Percentiles rank a stretch among this genome's conserved stretches.
phyloP scores from a whole-genome alignment of 2,888 invertebrate species.

The Cephus pygmeus region DNA sequence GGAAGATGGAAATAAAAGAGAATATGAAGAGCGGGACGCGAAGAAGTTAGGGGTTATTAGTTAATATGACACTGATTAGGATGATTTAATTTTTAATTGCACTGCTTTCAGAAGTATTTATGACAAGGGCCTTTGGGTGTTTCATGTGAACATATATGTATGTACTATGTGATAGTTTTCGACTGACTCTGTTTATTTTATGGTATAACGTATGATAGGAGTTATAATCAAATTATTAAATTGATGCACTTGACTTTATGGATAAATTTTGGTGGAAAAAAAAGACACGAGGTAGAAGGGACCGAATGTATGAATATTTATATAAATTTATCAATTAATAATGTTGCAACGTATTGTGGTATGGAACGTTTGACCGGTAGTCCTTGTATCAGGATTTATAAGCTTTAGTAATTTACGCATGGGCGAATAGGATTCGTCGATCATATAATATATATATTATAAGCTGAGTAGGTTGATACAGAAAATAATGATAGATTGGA shows the following conservation, averaged over 20 bases:
- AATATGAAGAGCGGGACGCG: background rate
- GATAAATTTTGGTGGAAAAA: background rate
- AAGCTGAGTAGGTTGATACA: background rate
- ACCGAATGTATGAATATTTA: background rate
- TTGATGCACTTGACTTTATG: background rate
- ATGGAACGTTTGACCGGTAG: background rate
- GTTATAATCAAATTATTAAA: background rate
- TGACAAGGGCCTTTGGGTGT: background rate
- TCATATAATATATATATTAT: background rate
- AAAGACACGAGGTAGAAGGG: background rate
- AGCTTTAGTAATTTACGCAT: background rate
- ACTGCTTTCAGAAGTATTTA: background rate
- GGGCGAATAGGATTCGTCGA: background rate
- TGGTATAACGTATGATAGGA: background rate
- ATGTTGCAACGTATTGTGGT: background rate
- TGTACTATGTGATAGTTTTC: background rate
- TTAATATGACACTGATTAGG: background rate
- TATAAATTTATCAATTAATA: background rate
- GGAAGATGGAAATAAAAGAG: background rate
- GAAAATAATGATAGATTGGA: background rate
- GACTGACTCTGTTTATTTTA: background rate
- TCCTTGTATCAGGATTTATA: background rate
- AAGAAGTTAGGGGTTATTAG: background rate
- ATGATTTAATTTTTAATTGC: background rate
- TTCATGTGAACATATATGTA: background rate